phyloP scores from a whole-genome alignment of 2,888 invertebrate genomes.

The Nomada ferruginata region DNA sequence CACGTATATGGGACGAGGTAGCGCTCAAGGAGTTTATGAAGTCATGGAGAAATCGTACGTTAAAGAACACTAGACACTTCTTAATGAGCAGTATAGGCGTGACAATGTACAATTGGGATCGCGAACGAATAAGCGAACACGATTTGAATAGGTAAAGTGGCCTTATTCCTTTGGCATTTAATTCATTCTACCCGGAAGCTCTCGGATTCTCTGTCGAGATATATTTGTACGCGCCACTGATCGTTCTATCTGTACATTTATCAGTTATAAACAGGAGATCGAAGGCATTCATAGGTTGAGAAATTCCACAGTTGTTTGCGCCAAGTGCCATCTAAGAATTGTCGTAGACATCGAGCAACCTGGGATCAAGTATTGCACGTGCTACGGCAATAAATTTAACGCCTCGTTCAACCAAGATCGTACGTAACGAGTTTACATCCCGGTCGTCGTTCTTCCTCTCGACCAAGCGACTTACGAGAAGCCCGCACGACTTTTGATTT shows the following conservation, averaged over 20 bases:
- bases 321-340: constrained; percentile 84
- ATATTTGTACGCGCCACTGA: not conserved
- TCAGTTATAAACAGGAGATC: constrained; percentile 86
- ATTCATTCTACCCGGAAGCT: too few relatives aligned
- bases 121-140: constrained; percentile 86
- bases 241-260: not conserved
- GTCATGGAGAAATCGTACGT: constrained; percentile 83
- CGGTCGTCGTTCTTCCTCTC: accelerated
- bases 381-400: constrained; percentile 73
- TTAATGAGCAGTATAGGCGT: constrained; percentile 86
- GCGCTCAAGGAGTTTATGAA: constrained; percentile 86
- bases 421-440: constrained; percentile 3
- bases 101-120: constrained; percentile 87
- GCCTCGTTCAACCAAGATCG: constrained; percentile 53
- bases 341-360: constrained; percentile 82
- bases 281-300: constrained; percentile 86
- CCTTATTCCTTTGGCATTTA: too few relatives aligned
- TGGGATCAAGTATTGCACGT: constrained; percentile 85
- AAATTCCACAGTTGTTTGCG: constrained; percentile 85
- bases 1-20: constrained; percentile 87
- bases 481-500: not conserved
- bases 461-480: not conserved
- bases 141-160: constrained; percentile 85
- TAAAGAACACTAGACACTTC: constrained; percentile 85
- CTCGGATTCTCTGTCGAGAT: not conserved